Base-by-base conservation (phyloP, 2,888 invertebrate species). In the Thyatira batis region DNA sequence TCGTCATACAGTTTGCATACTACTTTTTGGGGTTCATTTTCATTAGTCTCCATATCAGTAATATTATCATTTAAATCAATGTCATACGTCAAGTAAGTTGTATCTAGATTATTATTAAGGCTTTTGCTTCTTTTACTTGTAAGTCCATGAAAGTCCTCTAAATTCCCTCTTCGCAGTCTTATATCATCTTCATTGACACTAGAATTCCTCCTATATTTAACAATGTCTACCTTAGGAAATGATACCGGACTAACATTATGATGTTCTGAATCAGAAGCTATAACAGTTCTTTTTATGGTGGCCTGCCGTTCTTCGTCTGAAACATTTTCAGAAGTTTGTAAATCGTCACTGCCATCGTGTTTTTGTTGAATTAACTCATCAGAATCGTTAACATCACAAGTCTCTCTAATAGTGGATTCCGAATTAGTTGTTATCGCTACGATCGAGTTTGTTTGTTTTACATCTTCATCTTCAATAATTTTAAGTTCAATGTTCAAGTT, bases 121-220 rank as follows among this genome's bases (percentile, higher is more conserved):
- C 92, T 92, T 73, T 90, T 90, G 66, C 92, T 89, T 63, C 91
- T 82, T 71, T 90, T 89, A 60, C 79, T 87, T 23, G 84, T 71
- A 39, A 88, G 67, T 30, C 78, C 67, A 54, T 88, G 86, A 58
- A 87, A 90, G 60, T 91, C 90, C 78, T 91, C 89, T 65, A 90
- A 76, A 63, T 90, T 89, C 8, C 88, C 91, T 64, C 92, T 76
- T 39, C 91, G 76, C 53, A 90, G 72, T 70, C 78, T 76, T 51
- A 92, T 85, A 20, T 92, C 89, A 55, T 92, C 89, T 59, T 90
- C 91, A 56, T 91, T 89, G 8, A 92, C 82, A 61, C 92, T 92
- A 9, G 90, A 90, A 65, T 90, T 92, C 71, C 90, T 80, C 71
- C 91, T 84, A 65, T 91, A 92, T 59, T 77, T 85, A 28, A 65